Percentiles rank a stretch among this genome's conserved stretches.
These are phyloP conservation scores for Noturus placidus DNA, from an alignment of 2,113 vertebrate genomes.

Conservation along the genomic window DNA sequence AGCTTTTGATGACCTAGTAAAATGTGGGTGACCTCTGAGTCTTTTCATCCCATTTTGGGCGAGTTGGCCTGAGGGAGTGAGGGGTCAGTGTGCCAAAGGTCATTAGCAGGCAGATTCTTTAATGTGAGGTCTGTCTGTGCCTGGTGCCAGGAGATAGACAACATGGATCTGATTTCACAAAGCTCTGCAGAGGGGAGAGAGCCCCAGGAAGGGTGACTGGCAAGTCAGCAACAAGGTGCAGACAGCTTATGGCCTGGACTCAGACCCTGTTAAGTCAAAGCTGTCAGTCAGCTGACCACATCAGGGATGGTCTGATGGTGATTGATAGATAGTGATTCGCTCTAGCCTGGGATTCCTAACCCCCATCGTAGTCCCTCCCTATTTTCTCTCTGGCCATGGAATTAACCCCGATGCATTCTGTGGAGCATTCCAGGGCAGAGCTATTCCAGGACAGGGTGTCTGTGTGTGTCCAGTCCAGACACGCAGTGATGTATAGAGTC, in stretches of 20 bases:
- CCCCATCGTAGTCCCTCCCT: conserved; percentile 40
- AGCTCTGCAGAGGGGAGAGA: conserved; percentile 49
- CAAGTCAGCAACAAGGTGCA: conserved; percentile 66
- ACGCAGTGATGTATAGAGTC: conserved; percentile 45
- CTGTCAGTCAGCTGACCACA: conserved; percentile 64
- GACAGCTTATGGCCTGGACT: conserved; percentile 59
- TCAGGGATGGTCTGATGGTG: conserved; percentile 59
- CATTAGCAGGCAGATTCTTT: conserved; percentile 63
- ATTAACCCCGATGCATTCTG: conserved; percentile 59
- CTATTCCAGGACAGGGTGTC: conserved; percentile 70
- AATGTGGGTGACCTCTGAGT: conserved; percentile 57
- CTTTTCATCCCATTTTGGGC: conserved; percentile 60
- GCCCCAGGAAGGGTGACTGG: conserved; percentile 53
- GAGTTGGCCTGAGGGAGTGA: conserved; percentile 53
- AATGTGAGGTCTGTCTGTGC: conserved; percentile 68
- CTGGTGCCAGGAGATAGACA: conserved; percentile 63
- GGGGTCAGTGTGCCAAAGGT: conserved; percentile 61
- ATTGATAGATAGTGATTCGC: conserved; percentile 62
- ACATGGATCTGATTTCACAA: conserved; percentile 69
- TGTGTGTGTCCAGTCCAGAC: conserved; percentile 43
- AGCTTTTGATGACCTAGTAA: conserved; percentile 61
- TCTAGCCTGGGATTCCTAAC: conserved; percentile 57
- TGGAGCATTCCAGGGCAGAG: conserved; percentile 68
- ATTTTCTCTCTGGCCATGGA: conserved; percentile 51
- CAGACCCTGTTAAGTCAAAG: conserved; percentile 50